Evolutionary conservation across 2,888 invertebrate species (phyloP).

Genomic region (Leptarthrus brevirostris): DNA sequence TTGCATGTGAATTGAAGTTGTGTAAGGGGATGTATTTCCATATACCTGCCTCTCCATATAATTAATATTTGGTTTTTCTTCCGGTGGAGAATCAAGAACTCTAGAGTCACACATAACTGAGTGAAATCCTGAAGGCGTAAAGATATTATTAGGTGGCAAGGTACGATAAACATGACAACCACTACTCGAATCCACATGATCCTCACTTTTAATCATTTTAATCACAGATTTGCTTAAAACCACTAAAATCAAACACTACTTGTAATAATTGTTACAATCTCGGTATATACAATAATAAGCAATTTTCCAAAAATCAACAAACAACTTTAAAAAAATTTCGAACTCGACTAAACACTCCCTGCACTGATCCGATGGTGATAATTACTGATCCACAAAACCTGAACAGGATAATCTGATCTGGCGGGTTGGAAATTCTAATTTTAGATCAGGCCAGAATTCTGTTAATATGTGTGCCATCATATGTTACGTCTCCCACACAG

Average conservation of each 20-base stretch:
- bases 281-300: conserved; percentile 11
- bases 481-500: no score
- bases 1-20: conserved; percentile 46
- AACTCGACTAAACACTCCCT: background rate
- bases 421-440: conserved; percentile 6
- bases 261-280: background rate
- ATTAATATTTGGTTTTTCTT: conserved; percentile 63
- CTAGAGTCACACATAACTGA: conserved; percentile 57
- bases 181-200: conserved; percentile 52
- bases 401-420: background rate
- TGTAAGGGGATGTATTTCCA: conserved; percentile 39
- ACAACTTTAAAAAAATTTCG: conserved; percentile 6
- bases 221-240: conserved; percentile 9
- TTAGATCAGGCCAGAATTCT: background rate
- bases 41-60: no score
- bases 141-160: conserved; percentile 59
- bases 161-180: conserved; percentile 59
- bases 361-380: conserved; percentile 20
- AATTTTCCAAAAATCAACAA: conserved; percentile 8
- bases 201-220: conserved; percentile 55
- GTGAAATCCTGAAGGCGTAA: conserved; percentile 60
- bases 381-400: conserved; percentile 20
- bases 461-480: no score
- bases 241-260: conserved; percentile 7
- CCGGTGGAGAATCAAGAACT: conserved; percentile 58